Evolutionary conservation across 2,888 invertebrate species (phyloP), one percentile per base, ranked within the genome.

Genomic region (Pseudanteris insignis): DNA sequence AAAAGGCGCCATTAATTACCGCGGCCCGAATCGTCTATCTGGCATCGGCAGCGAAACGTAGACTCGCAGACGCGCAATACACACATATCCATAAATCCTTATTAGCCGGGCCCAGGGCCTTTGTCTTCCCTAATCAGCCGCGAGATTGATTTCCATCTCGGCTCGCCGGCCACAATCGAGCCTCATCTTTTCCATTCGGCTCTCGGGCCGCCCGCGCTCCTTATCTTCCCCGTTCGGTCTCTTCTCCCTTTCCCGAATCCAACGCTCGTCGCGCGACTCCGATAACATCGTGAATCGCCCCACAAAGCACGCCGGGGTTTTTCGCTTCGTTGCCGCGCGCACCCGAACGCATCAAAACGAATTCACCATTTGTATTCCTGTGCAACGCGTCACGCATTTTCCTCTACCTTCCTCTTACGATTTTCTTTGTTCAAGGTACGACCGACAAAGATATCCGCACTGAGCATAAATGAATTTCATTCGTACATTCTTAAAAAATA

Each of bases 161-260:
- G n/a, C n/a, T n/a, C n/a, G n/a, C 29, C 9, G 25, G 33, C 30
- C 5, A 32, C n/a, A 25, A 32, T 32, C 15, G 34, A 14, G 46
- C 28, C 37, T 34, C 55, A 41, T 57, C 55, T 30, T 43, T 47
- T 53, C 29, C 48, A 50, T 32, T 50, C 50, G 44, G 37, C 57
- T 47, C 18, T 3, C 6, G 18, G 18, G 4, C 24, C 18, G 11
- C 32, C 34, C 11, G 11, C 13, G 10, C 14, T 10, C 30, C 24
- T 43, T 55, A 57, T 58, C 58, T 14, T n/a, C 38, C 33, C 29
- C 34, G 33, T 41, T 13, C 58, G 37, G 44, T 58, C 50, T 30
- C 47, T 44, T 58, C 50, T 58, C 48, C 48, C 50, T 58, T 58
- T 43, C 48, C 30, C 41, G 36, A 37, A 43, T 57, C 55, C 47